phyloP scores from a whole-genome alignment of 2,113 vertebrate species.

The Percopsis transmontana region DNA sequence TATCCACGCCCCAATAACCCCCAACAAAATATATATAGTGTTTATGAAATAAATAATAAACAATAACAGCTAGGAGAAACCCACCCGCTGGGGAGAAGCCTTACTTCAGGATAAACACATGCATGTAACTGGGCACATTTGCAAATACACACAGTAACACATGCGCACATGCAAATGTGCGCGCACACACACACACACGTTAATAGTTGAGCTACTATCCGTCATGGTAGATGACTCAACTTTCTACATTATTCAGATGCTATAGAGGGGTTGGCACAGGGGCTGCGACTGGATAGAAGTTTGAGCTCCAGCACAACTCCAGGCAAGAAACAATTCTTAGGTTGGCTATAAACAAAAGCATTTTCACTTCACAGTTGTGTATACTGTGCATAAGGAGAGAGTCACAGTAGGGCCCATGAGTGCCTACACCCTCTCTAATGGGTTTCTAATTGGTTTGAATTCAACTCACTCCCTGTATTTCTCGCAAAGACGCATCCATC shows the following conservation, averaged over 20 bases:
- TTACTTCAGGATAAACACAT: constrained; percentile 37
- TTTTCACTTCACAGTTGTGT: no score
- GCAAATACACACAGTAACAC: not conserved
- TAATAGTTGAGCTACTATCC: constrained; percentile 14
- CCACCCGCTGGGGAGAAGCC: constrained; percentile 43
- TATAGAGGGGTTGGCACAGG: constrained; percentile 3
- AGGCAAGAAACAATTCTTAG: constrained; percentile 3
- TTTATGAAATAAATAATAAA: constrained; percentile 62
- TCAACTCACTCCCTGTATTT: constrained; percentile 3
- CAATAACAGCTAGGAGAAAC: constrained; percentile 50
- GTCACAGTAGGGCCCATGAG: constrained; percentile 9
- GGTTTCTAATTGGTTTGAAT: constrained; percentile 32
- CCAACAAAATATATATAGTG: constrained; percentile 67
- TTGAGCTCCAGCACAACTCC: constrained; percentile 10
- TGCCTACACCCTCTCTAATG: constrained; percentile 32
- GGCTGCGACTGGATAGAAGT: constrained; percentile 16
- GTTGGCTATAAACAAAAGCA: not conserved
- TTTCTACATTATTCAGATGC: constrained; percentile 38
- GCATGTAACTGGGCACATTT: not conserved
- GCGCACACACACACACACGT: not conserved
- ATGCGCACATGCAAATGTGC: not conserved
- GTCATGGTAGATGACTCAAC: constrained; percentile 42
- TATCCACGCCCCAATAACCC: constrained; percentile 77
- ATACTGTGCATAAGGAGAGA: not conserved
- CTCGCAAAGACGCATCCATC: constrained; percentile 15